These are phyloP conservation scores for Adelges cooleyi DNA, from an alignment of 1,140 invertebrate genomes.

Conservation along the genomic window DNA sequence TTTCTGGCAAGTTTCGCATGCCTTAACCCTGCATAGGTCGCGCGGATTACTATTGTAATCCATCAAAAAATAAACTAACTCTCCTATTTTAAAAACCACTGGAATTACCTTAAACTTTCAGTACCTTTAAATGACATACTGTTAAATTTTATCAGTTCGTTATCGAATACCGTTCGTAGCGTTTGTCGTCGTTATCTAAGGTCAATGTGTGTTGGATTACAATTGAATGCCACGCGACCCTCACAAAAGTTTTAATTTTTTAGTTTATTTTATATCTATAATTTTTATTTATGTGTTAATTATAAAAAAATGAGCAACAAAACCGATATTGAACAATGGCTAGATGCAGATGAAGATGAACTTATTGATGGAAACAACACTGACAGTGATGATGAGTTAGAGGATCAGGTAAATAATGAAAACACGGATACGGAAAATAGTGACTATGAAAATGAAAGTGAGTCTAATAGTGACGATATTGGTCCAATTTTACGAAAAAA, in stretches of 20 bases:
- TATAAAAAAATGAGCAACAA: background rate
- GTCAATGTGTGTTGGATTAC: background rate
- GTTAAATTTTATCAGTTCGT: background rate
- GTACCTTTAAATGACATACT: background rate
- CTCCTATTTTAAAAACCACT: background rate
- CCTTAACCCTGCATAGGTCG: background rate
- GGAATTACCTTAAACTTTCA: background rate
- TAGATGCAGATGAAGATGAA: background rate
- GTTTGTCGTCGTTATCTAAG: background rate
- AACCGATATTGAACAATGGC: background rate
- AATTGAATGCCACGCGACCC: background rate
- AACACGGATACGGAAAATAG: slow-evolving; percentile 4
- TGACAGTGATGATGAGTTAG: background rate
- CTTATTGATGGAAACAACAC: background rate
- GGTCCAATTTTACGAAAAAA: background rate
- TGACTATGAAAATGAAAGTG: slow-evolving; percentile 4
- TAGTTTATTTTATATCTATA: background rate
- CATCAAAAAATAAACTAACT: background rate
- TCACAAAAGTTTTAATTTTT: background rate
- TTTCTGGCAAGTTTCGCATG: no score
- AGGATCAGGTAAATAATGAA: background rate
- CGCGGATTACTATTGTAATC: slow-evolving; percentile 12
- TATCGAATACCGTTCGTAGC: background rate
- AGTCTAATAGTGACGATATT: background rate
- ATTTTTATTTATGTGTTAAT: background rate